Conservation (phyloP, 2,888 invertebrate genomes). For the Nudaria mundana region DNA sequence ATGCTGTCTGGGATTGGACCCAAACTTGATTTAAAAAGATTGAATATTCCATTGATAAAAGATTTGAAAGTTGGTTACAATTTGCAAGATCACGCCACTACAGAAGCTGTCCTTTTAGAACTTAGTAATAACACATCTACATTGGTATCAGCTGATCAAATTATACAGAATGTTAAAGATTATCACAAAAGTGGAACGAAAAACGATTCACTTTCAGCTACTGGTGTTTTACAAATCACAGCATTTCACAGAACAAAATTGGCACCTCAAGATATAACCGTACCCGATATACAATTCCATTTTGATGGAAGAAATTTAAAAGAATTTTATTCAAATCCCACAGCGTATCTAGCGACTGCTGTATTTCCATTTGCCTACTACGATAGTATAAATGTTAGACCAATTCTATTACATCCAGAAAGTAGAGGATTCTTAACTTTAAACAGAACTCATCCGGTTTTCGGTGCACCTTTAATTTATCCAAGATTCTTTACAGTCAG, state of each 20-base stretch:
- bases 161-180: slow-evolving; percentile 55
- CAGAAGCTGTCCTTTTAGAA: slow-evolving; percentile 72
- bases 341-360: slow-evolving; percentile 60
- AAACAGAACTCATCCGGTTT: slow-evolving; percentile 84
- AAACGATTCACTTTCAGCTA: slow-evolving; percentile 72
- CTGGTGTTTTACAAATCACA: slow-evolving; percentile 78
- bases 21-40: slow-evolving; percentile 57
- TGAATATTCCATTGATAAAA: slow-evolving; percentile 77
- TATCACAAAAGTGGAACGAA: slow-evolving; percentile 52
- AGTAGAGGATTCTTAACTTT: slow-evolving; percentile 83
- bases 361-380: slow-evolving; percentile 81
- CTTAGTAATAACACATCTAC: slow-evolving; percentile 78
- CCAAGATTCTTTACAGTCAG: slow-evolving; percentile 84
- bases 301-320: slow-evolving; percentile 79
- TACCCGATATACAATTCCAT: slow-evolving; percentile 85
- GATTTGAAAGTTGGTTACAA: slow-evolving; percentile 86
- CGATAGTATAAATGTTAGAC: slow-evolving; percentile 81
- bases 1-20: slow-evolving; percentile 85
- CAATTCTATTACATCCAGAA: slow-evolving; percentile 81
- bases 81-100: slow-evolving; percentile 86
- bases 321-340: slow-evolving; percentile 81
- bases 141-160: slow-evolving; percentile 46
- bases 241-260: slow-evolving; percentile 82
- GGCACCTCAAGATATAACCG: slow-evolving; percentile 63
- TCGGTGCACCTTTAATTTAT: slow-evolving; percentile 86